These are phyloP conservation scores for Rhinella marina DNA, from an alignment of 2,797 vertebrate species.

Conservation along the genomic window DNA sequence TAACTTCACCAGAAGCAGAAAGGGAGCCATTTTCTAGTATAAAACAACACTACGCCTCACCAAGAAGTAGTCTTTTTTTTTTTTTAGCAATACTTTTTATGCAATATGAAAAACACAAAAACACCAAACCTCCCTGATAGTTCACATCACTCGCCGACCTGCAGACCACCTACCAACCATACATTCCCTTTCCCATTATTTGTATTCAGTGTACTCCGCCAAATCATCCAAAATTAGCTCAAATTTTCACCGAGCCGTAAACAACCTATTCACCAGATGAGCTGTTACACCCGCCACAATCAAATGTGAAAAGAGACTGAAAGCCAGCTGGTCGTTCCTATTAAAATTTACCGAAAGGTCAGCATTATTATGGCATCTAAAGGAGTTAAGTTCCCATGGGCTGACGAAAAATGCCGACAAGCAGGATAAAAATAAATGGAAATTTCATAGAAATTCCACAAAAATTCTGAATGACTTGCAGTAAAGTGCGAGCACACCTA, in stretches of 20 bases:
- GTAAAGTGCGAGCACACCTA: constrained; percentile 56
- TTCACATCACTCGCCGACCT: neutral
- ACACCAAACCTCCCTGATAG: neutral
- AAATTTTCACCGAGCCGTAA: neutral
- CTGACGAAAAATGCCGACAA: constrained; percentile 30
- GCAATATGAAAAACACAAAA: neutral
- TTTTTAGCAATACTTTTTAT: neutral
- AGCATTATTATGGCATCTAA: constrained; percentile 38
- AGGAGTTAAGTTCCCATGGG: constrained; percentile 22
- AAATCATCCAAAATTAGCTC: neutral
- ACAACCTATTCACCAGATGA: neutral
- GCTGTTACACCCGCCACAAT: neutral
- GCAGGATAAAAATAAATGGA: constrained; percentile 33
- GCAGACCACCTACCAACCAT: neutral
- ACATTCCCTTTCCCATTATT: neutral
- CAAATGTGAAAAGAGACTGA: constrained; percentile 7
- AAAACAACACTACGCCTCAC: neutral
- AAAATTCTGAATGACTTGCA: constrained; percentile 52
- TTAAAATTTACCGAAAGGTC: constrained; percentile 20
- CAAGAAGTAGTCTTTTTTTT: neutral
- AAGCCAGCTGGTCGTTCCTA: constrained; percentile 33
- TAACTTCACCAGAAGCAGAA: neutral
- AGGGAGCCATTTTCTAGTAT: neutral
- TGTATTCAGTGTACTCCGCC: neutral
- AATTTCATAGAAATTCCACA: constrained; percentile 34